Conservation (phyloP, 2,888 invertebrate species). For the Stenodera caucasica region DNA sequence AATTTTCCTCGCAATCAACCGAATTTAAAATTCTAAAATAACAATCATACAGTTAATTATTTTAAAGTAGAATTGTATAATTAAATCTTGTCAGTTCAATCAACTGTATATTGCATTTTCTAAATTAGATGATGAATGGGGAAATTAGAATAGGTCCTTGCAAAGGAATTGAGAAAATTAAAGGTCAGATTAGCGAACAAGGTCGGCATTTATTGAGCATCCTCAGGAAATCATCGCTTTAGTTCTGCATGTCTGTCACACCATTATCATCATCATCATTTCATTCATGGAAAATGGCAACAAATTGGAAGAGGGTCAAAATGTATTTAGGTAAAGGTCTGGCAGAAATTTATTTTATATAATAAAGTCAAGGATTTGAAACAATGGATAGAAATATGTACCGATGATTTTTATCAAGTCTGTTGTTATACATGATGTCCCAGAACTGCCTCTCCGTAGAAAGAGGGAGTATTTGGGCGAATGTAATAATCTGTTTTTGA, state of each 20-base stretch:
- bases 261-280: constrained; percentile 13
- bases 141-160: not conserved
- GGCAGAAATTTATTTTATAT: not conserved
- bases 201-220: constrained; percentile 33
- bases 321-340: constrained; percentile 1
- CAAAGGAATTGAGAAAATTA: constrained; percentile 26
- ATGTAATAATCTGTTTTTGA: too few species aligned
- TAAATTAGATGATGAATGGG: too few species aligned
- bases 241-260: constrained; percentile 30
- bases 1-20: too few species aligned
- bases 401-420: too few species aligned
- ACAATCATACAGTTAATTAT: too few species aligned
- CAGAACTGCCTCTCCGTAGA: too few species aligned
- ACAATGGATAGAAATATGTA: not conserved
- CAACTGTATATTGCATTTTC: too few species aligned
- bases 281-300: constrained; percentile 16
- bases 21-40: too few species aligned
- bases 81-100: too few species aligned
- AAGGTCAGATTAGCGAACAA: constrained; percentile 37
- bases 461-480: too few species aligned
- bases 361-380: not conserved
- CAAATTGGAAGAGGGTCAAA: constrained; percentile 1
- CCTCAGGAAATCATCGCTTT: constrained; percentile 38
- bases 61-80: too few species aligned
- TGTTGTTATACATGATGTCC: too few species aligned